A percentile compares a stretch with the other conserved stretches of the same genome.
phyloP scores from a whole-genome alignment of 2,888 invertebrate species.

The Drosophila macrothrix region DNA sequence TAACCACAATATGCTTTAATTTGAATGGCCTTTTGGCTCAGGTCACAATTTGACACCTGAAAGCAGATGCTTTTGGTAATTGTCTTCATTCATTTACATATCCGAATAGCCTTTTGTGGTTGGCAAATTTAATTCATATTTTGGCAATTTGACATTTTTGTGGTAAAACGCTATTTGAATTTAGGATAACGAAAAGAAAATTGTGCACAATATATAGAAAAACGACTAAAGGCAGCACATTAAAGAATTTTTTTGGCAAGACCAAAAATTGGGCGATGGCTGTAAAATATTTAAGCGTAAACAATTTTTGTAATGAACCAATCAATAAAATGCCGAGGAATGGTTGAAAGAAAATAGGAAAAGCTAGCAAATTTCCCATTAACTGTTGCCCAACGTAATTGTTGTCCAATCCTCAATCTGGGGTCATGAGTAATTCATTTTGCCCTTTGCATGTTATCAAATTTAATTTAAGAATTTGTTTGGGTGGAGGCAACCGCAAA shows the following conservation, averaged over 20 bases:
- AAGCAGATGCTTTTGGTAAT: neutral
- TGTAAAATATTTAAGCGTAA: neutral
- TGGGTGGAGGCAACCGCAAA: slow-evolving; percentile 29
- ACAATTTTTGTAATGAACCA: neutral
- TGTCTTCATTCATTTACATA: slow-evolving; percentile 25
- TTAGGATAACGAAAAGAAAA: neutral
- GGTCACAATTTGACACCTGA: neutral
- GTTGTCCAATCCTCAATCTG: slow-evolving; percentile 14
- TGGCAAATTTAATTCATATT: slow-evolving; percentile 10
- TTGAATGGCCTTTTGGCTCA: neutral
- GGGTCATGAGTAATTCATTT: slow-evolving; percentile 49
- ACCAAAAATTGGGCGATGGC: neutral
- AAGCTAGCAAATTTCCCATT: neutral
- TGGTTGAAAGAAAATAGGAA: neutral
- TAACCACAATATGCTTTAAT: slow-evolving; percentile 29
- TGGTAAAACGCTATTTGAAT: neutral
- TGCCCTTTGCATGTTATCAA: slow-evolving; percentile 30
- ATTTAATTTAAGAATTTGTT: slow-evolving; percentile 30
- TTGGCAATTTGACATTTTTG: slow-evolving; percentile 18
- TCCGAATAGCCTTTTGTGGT: slow-evolving; percentile 12
- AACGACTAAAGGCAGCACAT: neutral
- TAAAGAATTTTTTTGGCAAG: neutral
- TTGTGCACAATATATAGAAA: neutral
- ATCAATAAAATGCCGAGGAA: neutral
- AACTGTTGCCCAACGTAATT: slow-evolving; percentile 1